Conservation (phyloP, 1,140 invertebrate genomes). For the Cydia splendana region DNA sequence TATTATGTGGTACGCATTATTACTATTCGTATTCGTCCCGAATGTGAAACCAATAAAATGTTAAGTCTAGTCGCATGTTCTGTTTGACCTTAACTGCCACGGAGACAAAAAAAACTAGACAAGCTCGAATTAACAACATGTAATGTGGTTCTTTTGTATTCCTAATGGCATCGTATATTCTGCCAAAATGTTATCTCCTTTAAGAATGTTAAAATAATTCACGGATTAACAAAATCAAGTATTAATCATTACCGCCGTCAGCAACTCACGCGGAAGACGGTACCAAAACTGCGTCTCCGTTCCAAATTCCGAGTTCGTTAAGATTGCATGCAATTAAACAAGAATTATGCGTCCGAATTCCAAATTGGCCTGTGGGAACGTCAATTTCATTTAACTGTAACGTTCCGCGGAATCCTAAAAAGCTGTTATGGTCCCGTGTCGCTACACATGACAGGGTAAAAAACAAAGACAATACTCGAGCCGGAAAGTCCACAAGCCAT, state of each 20-base stretch:
- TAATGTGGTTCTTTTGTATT: no score
- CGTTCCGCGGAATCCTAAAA: conserved; percentile 22
- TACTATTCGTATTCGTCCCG: conserved; percentile 9
- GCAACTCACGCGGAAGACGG: background rate
- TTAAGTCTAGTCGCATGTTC: conserved; percentile 1
- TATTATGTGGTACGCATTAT: no score
- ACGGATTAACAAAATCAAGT: background rate
- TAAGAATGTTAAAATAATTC: no score
- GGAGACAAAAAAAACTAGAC: background rate
- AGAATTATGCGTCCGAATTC: conserved; percentile 14
- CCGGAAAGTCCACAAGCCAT: conserved; percentile 72
- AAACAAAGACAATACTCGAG: conserved; percentile 55
- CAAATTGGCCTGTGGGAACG: conserved; percentile 11
- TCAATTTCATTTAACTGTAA: conserved; percentile 1
- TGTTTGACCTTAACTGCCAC: conserved; percentile 18
- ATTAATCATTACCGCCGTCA: background rate
- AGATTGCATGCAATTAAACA: conserved; percentile 6
- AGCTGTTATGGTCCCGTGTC: conserved; percentile 3
- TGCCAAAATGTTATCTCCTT: no score
- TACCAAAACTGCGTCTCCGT: background rate
- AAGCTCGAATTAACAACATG: background rate
- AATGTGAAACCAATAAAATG: conserved; percentile 10
- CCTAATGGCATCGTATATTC: no score
- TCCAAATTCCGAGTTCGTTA: background rate
- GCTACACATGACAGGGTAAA: conserved; percentile 38